Conservation (phyloP, 2,113 vertebrate species). For the Anolis carolinensis region DNA sequence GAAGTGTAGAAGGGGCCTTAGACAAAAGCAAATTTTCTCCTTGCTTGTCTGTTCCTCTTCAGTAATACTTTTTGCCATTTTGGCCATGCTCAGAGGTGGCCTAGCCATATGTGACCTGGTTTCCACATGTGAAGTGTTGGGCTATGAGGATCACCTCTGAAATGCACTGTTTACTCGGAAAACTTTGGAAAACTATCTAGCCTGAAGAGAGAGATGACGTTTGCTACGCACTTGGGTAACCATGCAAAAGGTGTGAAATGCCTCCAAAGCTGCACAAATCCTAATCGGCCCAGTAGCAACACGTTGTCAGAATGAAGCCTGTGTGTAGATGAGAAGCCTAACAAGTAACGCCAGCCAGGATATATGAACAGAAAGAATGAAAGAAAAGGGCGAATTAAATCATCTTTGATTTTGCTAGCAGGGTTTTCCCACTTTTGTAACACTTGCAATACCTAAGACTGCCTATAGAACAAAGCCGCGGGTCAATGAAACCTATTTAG, state of each 20-base stretch:
- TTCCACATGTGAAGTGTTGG: too few relatives aligned
- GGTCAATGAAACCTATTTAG: background rate
- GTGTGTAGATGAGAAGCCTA: slow-evolving; percentile 58
- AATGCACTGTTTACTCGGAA: fast-evolving
- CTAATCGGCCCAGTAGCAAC: slow-evolving; percentile 59
- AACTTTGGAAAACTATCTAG: background rate
- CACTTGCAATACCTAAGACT: background rate
- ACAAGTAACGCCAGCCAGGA: slow-evolving; percentile 63
- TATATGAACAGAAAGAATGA: slow-evolving; percentile 29
- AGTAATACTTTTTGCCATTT: too few relatives aligned
- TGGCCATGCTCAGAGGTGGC: too few relatives aligned
- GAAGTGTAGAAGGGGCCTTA: too few relatives aligned
- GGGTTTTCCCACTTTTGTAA: slow-evolving; percentile 44
- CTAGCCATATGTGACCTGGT: too few relatives aligned
- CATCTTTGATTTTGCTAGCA: background rate
- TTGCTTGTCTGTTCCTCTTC: too few relatives aligned
- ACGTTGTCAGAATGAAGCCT: slow-evolving; percentile 58
- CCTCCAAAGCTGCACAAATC: slow-evolving; percentile 53
- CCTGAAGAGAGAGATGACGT: background rate
- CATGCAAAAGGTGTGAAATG: slow-evolving; percentile 47
- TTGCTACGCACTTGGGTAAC: background rate
- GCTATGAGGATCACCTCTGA: background rate
- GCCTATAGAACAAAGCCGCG: background rate
- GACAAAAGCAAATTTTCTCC: too few relatives aligned
- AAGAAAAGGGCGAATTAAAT: slow-evolving; percentile 33